These are phyloP conservation scores for Nyctereutes procyonoides DNA, from an alignment of 2,113 vertebrate species.

Conservation along the genomic window DNA sequence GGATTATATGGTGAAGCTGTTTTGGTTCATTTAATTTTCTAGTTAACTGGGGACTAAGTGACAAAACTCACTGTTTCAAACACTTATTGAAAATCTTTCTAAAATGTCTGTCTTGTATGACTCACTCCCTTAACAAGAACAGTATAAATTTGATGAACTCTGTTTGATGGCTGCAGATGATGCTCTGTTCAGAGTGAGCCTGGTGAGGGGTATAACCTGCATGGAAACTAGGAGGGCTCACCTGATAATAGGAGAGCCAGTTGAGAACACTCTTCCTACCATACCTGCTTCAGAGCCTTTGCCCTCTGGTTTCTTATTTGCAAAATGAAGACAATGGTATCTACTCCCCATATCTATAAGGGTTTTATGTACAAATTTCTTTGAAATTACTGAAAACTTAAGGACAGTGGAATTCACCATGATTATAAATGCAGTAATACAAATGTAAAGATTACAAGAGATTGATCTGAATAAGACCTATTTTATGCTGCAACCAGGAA, in stretches of 20 bases:
- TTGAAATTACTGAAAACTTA: not conserved
- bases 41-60: not conserved
- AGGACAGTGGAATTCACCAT: not conserved
- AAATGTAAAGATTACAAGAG: not conserved
- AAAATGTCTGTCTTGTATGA: not conserved
- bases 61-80: not conserved
- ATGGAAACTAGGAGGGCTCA: not conserved
- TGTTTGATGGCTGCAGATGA: not conserved
- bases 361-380: not conserved
- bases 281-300: not conserved
- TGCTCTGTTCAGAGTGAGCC: not conserved
- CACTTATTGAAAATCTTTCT: not conserved
- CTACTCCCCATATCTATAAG: not conserved
- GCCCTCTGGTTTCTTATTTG: not conserved
- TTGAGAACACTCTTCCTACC: not conserved
- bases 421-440: not conserved
- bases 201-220: not conserved
- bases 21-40: constrained; percentile 65
- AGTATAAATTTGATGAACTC: not conserved
- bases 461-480: not conserved
- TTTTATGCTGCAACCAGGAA: not conserved
- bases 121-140: not conserved
- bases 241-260: not conserved
- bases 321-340: not conserved
- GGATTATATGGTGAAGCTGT: not conserved